Base-by-base conservation (phyloP, 2,888 invertebrate genomes). In the Phania funesta region DNA sequence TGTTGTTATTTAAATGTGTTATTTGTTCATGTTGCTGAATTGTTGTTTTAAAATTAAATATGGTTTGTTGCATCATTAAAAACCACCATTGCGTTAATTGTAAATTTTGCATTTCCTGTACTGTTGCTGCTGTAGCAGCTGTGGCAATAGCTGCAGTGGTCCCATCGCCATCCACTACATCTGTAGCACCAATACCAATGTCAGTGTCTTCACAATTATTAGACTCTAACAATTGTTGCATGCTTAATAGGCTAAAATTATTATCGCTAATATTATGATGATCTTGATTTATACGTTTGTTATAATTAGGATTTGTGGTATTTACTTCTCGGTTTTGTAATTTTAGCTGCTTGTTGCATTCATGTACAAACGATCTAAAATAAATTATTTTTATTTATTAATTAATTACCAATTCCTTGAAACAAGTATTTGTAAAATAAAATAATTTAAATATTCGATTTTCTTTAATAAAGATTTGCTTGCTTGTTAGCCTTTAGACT, bases 41-140 rank as follows among this genome's bases (percentile, higher is more conserved):
- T 18, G 48, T 76, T 29, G 81, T 80, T 64, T 84, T 84, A 62
- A 85, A 80, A 80, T 86, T 85, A 20, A 60, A 70, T 35, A 87
- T 88, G 68, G 88, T 90, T 83, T 89, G 90, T 77, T 90, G 90
- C 86, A 90, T 87, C 85, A 90, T 85, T 86, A 89, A 89, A 76
- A 89, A 88, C 90, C 90, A 90, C 89, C 89, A 90, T 71, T 89
- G 84, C 2, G 88, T 89, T 38, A 90, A 85, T 62, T 87, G 88
- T 64, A 89, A 58, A 84, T 88, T 87, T 58, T 86, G 86, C 58
- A 82, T 77, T 60, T 83, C 77, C 54, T 80, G 80, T 52, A 54
- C 54, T 65, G 64, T 62, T 83, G 83, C 58, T 65, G 52, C 44
- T 65, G 77, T n/a, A 68, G 60, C 52, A 38, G 68, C 9, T n/a